phyloP scores from a whole-genome alignment of 1,140 invertebrate species.

The Monochamus saltuarius region DNA sequence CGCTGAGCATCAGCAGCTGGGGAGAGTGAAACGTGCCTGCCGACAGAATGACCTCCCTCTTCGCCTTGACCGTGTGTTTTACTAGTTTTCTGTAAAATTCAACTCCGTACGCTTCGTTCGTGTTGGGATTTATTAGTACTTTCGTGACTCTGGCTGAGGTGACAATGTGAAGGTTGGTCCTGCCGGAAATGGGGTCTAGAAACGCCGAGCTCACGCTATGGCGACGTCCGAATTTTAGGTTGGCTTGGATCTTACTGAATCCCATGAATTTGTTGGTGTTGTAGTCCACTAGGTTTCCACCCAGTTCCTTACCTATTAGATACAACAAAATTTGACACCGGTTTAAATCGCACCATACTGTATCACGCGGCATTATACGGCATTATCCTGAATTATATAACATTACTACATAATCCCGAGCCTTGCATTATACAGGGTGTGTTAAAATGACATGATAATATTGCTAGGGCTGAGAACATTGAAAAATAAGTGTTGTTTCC shows the following conservation, averaged over 20 bases:
- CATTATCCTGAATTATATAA: too few species aligned
- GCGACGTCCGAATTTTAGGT: constrained; percentile 57
- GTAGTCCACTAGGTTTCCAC: constrained; percentile 51
- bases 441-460: too few species aligned
- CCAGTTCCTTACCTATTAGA: constrained; percentile 56
- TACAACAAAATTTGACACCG: background rate
- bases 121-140: constrained; percentile 60
- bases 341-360: background rate
- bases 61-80: constrained; percentile 42
- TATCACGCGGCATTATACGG: too few species aligned
- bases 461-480: too few species aligned
- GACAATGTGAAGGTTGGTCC: constrained; percentile 67
- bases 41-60: constrained; percentile 38
- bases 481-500: too few species aligned
- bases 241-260: constrained; percentile 64
- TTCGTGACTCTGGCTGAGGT: constrained; percentile 60
- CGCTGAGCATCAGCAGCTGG: constrained; percentile 62
- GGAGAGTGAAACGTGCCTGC: constrained; percentile 55
- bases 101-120: constrained; percentile 62
- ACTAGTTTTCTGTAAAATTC: constrained; percentile 55
- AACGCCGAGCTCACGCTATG: constrained; percentile 61
- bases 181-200: constrained; percentile 56
- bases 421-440: too few species aligned
- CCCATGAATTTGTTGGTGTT: constrained; percentile 59
- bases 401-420: too few species aligned